Evolutionary conservation across 2,113 vertebrate species (phyloP).

Genomic region (Thunnus thynnus): DNA sequence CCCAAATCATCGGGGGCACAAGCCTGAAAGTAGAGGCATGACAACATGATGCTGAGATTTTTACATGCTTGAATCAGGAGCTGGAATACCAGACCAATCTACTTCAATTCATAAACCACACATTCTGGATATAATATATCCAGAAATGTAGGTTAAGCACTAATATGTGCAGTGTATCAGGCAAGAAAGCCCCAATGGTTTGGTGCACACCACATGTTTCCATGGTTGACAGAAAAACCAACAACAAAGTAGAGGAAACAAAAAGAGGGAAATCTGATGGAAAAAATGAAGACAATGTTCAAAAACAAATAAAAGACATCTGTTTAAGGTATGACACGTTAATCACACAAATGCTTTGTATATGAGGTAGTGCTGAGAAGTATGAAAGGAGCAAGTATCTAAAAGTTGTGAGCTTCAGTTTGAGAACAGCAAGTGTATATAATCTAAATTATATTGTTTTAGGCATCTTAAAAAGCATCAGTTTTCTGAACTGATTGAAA

Average conservation of each 20-base stretch:
- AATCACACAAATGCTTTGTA: constrained; percentile 3
- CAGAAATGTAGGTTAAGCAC: constrained; percentile 33
- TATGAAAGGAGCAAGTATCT: not conserved
- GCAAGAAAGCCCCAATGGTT: constrained; percentile 54
- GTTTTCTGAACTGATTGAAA: not conserved
- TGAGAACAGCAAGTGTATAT: not conserved
- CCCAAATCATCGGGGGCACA: constrained; percentile 84
- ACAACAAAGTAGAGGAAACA: not conserved
- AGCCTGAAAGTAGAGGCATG: constrained; percentile 83
- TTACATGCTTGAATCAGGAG: constrained; percentile 43
- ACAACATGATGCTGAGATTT: constrained; percentile 61
- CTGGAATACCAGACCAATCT: constrained; percentile 39
- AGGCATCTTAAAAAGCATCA: not conserved
- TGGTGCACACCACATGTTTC: constrained; percentile 38
- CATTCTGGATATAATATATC: constrained; percentile 37
- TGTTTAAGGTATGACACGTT: not conserved
- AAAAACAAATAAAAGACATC: not conserved
- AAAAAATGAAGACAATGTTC: not conserved
- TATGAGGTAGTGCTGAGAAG: not conserved
- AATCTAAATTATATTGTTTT: not conserved
- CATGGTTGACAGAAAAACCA: constrained; percentile 17
- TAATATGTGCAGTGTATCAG: constrained; percentile 20
- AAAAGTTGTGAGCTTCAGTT: not conserved
- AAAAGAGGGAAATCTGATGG: constrained; percentile 20
- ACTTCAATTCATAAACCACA: constrained; percentile 13